phyloP scores from a whole-genome alignment of 2,113 vertebrate species.

The Uria aalge region DNA sequence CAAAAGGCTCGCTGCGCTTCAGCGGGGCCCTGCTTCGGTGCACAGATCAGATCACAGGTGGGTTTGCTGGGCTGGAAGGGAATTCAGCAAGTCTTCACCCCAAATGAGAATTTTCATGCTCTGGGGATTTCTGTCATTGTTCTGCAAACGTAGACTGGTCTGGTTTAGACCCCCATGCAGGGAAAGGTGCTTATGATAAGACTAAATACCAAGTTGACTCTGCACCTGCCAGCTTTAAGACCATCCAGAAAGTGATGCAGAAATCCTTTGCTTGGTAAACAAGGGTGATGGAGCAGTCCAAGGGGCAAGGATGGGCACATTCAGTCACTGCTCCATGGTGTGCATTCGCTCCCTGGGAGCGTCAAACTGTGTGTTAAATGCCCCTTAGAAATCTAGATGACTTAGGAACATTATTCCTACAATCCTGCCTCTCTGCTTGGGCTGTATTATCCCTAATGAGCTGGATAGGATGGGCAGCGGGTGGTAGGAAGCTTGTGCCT shows the following conservation, averaged over 20 bases:
- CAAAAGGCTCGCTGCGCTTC: not conserved
- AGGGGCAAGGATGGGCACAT: not conserved
- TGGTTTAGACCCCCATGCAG: not conserved
- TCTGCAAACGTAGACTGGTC: not conserved
- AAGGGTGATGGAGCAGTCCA: too few species aligned
- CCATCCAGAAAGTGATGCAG: not conserved
- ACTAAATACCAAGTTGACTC: not conserved
- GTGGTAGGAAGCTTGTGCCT: not conserved
- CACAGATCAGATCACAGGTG: not conserved
- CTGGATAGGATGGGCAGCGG: not conserved
- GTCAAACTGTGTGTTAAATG: not conserved
- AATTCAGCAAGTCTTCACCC: not conserved
- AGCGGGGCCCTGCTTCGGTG: not conserved
- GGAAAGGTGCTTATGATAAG: not conserved
- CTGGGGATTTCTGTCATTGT: not conserved
- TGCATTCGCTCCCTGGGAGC: not conserved
- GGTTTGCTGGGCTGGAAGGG: not conserved
- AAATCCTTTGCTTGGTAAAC: not conserved
- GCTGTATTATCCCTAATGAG: rapidly evolving
- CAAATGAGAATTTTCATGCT: not conserved
- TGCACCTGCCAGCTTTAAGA: not conserved
- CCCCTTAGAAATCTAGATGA: not conserved
- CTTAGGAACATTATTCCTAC: not conserved
- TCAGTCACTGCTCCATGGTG: not conserved
- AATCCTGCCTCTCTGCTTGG: not conserved